A percentile compares a stretch with the other conserved stretches of the same genome.
phyloP scores from a whole-genome alignment of 1,140 invertebrate species.

The Neodiprion lecontei region DNA sequence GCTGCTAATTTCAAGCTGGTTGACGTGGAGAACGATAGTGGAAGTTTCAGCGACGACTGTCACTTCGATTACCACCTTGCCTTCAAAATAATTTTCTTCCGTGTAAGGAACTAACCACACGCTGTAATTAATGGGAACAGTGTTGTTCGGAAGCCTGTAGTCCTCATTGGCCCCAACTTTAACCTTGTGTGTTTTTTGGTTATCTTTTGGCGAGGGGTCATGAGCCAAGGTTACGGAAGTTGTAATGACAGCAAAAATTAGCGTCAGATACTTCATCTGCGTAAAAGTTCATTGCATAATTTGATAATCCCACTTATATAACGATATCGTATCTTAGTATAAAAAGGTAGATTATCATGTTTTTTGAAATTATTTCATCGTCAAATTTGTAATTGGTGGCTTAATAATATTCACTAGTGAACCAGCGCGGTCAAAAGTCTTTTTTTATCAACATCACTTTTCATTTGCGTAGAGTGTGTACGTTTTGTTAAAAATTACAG shows the following conservation, averaged over 20 bases:
- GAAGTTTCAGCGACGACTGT: conserved; percentile 48
- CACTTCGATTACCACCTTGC: conserved; percentile 66
- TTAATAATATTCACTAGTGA: background rate
- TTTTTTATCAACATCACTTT: background rate
- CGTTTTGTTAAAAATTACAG: background rate
- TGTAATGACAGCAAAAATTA: too few relatives aligned
- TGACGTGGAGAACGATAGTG: conserved; percentile 62
- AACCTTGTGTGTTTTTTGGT: background rate
- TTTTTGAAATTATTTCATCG: background rate
- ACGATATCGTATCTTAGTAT: too few relatives aligned
- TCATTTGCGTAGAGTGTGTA: background rate
- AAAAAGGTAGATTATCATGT: background rate
- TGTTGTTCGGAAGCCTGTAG: conserved; percentile 66
- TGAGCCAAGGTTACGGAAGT: too few relatives aligned
- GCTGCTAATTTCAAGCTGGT: conserved; percentile 44
- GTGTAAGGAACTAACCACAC: conserved; percentile 69
- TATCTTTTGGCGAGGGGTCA: too few relatives aligned
- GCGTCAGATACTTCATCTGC: too few relatives aligned
- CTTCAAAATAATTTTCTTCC: conserved; percentile 62
- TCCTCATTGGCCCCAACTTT: background rate
- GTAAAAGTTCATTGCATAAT: too few relatives aligned
- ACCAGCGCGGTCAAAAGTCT: background rate
- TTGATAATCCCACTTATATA: too few relatives aligned
- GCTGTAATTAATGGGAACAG: conserved; percentile 70
- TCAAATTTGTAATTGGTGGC: background rate